Conservation (phyloP, 2,888 invertebrate species). For the Dione vanillae region DNA sequence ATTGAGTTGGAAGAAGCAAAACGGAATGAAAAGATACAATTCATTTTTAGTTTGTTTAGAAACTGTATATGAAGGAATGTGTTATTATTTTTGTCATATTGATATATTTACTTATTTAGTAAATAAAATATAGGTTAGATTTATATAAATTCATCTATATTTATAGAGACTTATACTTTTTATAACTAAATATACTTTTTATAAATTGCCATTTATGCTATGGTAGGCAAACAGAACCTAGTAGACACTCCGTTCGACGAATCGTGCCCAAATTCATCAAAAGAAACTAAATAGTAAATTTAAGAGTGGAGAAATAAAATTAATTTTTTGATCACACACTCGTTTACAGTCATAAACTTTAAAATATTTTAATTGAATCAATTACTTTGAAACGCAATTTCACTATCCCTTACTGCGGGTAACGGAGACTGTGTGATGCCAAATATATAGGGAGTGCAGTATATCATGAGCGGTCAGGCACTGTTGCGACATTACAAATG, state of each 20-base stretch:
- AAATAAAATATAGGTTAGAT: too few relatives aligned
- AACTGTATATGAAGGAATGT: slow-evolving; percentile 28
- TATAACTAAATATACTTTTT: too few relatives aligned
- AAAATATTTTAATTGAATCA: background rate
- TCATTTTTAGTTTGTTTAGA: slow-evolving; percentile 62
- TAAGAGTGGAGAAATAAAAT: too few relatives aligned
- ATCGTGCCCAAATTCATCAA: too few relatives aligned
- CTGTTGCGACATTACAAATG: slow-evolving; percentile 61
- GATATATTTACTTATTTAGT: too few relatives aligned
- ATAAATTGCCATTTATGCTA: too few relatives aligned
- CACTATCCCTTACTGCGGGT: background rate
- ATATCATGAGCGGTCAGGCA: slow-evolving; percentile 43
- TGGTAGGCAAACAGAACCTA: too few relatives aligned
- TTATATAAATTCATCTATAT: too few relatives aligned
- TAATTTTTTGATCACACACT: too few relatives aligned
- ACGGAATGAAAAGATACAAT: slow-evolving; percentile 68
- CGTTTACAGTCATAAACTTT: background rate
- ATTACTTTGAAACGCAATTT: background rate
- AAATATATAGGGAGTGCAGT: slow-evolving; percentile 17
- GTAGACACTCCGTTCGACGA: too few relatives aligned
- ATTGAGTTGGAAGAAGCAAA: slow-evolving; percentile 73
- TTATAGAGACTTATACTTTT: too few relatives aligned
- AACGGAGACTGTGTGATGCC: background rate
- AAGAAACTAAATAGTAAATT: too few relatives aligned
- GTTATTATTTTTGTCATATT: background rate